Conservation (phyloP, 2,888 invertebrate species). For the Heteromyza rotundicornis region DNA sequence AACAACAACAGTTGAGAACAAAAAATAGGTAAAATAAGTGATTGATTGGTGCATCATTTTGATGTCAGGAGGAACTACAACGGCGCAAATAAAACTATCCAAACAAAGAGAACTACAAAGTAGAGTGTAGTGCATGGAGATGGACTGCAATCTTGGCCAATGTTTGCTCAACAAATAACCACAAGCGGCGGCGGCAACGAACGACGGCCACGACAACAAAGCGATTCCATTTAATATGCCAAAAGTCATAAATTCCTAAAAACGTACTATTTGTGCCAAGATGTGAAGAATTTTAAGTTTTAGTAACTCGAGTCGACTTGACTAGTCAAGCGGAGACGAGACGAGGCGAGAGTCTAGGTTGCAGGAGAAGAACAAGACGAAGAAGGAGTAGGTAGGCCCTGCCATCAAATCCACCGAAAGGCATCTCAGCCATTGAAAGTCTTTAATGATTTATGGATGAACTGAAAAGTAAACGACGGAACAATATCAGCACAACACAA, state of each 20-base stretch:
- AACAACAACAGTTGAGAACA: constrained; percentile 6
- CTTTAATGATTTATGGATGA: constrained; percentile 25
- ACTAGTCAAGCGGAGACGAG: neutral
- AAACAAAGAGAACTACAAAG: neutral
- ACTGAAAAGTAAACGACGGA: constrained; percentile 22
- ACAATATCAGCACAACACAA: constrained; percentile 1
- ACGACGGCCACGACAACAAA: neutral
- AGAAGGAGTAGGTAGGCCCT: too few relatives aligned
- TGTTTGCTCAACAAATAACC: constrained; percentile 23
- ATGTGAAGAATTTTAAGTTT: neutral
- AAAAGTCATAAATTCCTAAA: constrained; percentile 22
- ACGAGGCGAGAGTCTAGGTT: neutral
- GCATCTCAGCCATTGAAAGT: neutral
- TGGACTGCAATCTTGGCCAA: neutral
- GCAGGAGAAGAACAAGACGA: too few relatives aligned
- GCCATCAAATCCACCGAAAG: neutral
- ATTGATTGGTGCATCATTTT: constrained; percentile 23
- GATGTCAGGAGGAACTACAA: constrained; percentile 4
- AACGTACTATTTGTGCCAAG: constrained; percentile 4
- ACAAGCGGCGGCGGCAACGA: neutral
- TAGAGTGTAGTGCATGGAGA: neutral
- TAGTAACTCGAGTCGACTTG: neutral
- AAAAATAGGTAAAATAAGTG: constrained; percentile 2
- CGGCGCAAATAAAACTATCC: neutral
- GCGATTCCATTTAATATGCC: constrained; percentile 22